Evolutionary conservation across 2,113 vertebrate species (phyloP).

Genomic region (Eublepharis macularius): DNA sequence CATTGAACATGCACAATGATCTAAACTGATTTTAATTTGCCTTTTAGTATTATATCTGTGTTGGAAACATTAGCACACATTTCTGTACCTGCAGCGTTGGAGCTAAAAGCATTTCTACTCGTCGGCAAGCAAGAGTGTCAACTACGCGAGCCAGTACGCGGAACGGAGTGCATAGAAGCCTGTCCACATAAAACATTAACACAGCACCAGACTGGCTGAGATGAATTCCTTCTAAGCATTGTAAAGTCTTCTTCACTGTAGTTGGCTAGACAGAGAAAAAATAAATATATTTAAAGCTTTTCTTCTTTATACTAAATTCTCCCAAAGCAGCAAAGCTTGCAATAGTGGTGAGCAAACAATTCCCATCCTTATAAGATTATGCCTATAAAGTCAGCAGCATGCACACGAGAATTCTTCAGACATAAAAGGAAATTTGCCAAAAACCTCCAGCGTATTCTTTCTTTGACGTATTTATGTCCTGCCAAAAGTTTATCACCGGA

Average conservation of each 20-base stretch:
- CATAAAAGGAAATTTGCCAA: too few species aligned
- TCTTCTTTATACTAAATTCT: neutral
- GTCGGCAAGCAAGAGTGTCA: conserved; percentile 93
- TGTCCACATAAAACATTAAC: conserved; percentile 91
- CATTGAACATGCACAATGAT: neutral
- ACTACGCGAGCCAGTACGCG: conserved; percentile 95
- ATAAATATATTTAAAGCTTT: neutral
- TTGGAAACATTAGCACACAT: neutral
- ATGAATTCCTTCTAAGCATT: conserved; percentile 97
- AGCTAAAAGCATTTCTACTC: conserved; percentile 96
- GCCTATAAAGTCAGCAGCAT: neutral
- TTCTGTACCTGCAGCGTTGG: conserved; percentile 88
- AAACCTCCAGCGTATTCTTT: too few species aligned
- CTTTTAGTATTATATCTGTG: neutral
- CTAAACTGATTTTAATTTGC: neutral
- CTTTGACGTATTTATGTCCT: too few species aligned
- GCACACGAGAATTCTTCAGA: neutral
- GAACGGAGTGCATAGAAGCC: conserved; percentile 90
- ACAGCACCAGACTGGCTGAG: conserved; percentile 96
- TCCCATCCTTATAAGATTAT: neutral
- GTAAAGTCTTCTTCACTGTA: conserved; percentile 90
- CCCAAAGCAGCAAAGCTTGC: neutral
- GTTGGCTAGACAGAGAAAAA: conserved; percentile 78
- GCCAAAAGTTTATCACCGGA: too few species aligned
- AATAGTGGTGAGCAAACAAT: neutral